phyloP scores from a whole-genome alignment of 2,797 vertebrate species.

The Arctocebus calabarensis region DNA sequence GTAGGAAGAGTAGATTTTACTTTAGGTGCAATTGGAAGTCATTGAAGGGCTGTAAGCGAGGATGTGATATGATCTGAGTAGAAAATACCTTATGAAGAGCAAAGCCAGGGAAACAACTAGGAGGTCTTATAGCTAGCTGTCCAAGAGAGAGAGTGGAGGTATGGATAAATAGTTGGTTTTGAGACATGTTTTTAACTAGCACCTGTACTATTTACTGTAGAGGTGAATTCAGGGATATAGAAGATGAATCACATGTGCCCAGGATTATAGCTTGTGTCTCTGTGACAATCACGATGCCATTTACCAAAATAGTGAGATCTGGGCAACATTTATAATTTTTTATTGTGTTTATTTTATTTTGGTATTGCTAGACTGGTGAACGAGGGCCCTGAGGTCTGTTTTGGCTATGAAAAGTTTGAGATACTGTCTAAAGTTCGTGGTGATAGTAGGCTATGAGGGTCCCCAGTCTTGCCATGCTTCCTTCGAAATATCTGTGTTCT shows the following conservation, averaged over 20 bases:
- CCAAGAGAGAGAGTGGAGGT: background rate
- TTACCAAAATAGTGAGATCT: background rate
- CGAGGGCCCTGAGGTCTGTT: background rate
- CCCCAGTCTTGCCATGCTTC: background rate
- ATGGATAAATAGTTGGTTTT: background rate
- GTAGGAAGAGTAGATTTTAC: background rate
- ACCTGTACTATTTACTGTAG: background rate
- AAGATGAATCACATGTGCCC: background rate
- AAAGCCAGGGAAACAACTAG: background rate
- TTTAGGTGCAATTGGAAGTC: background rate
- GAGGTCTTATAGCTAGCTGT: background rate
- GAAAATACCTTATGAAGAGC: background rate
- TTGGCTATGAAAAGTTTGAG: background rate
- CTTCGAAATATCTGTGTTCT: background rate
- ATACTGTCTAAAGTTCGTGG: background rate
- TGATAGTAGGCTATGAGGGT: background rate
- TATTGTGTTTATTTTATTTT: background rate
- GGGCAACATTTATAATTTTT: background rate
- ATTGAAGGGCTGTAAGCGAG: background rate
- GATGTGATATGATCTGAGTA: background rate
- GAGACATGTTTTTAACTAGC: conserved; percentile 25
- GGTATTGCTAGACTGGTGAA: background rate
- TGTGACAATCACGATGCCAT: background rate
- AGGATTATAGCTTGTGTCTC: background rate
- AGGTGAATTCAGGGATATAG: background rate